Evolutionary conservation across 2,113 vertebrate species (phyloP), one percentile per base, ranked within the genome.

Genomic region (Xiphophorus couchianus): DNA sequence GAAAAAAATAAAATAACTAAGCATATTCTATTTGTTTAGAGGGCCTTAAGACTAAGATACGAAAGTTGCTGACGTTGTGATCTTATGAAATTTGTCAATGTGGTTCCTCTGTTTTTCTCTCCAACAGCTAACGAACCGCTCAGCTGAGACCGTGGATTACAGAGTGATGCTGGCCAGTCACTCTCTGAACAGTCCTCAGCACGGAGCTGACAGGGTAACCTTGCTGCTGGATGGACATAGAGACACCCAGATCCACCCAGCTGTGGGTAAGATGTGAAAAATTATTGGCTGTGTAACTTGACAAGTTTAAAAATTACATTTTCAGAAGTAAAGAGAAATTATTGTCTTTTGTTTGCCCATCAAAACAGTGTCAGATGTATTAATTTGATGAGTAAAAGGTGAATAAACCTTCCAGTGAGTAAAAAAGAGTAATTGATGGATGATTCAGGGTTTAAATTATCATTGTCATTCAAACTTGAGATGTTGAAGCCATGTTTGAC

Each of bases 101-200:
- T 39, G 31, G 44, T 33, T 25, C 44, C 17, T 39, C 27, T 33
- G 2, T 65, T 67, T 67, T 69, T 48, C 17, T 61, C 73, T 1
- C 62, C 42, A 54, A 1, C 86, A 98, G 98, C 82, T 99, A 27
- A 87, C 96, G 86, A 99, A 98, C 91, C 89, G 78, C 15, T 98
- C 95, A 0, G 66, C 17, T 0, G 76, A 98, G 68, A 69, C 86
- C 9, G 89, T 96, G 89, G 87, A 17, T 0, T 98, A 95, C 91
- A 93, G 89, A 8, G n/a, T 95, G 6, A 87, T 74, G 74, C 87
- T 98, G 64, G 92, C 94, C 10, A 97, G 96, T 0, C 90, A 95
- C 28, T 91, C 91, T 22, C 11, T 69, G 2, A 71, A 82, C 1
- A 37, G 88, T 61, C 71, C 69, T 67, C 78, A 84, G 11, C 65